These are phyloP conservation scores for Enteromius trimaculatus DNA, from an alignment of 2,797 vertebrate species.

Conservation along the genomic window DNA sequence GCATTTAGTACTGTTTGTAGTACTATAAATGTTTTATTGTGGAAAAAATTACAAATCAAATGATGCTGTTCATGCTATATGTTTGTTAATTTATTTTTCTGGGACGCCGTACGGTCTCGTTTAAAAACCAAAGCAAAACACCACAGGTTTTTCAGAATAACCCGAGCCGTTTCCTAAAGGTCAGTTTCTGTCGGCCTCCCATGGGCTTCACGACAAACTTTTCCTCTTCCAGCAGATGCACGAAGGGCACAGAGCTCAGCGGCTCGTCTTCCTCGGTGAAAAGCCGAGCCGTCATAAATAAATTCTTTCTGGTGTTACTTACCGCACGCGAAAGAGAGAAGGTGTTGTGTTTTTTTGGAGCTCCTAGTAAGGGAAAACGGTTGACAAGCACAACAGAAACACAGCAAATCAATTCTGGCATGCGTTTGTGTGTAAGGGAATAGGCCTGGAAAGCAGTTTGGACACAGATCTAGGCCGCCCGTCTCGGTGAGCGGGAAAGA, in stretches of 20 bases:
- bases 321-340: slow-evolving; percentile 66
- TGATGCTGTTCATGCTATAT: neutral
- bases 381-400: slow-evolving; percentile 74
- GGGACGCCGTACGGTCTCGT: neutral
- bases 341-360: slow-evolving; percentile 56
- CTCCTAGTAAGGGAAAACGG: slow-evolving; percentile 45
- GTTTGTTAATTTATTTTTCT: neutral
- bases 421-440: slow-evolving; percentile 72
- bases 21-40: neutral
- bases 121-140: neutral
- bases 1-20: neutral
- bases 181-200: neutral
- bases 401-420: slow-evolving; percentile 79
- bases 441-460: slow-evolving; percentile 81
- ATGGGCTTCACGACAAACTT: neutral
- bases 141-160: neutral
- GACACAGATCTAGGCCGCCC: slow-evolving; percentile 78
- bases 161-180: slow-evolving; percentile 22
- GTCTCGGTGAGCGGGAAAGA: slow-evolving; percentile 60
- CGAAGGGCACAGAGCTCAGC: slow-evolving; percentile 69
- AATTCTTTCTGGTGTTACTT: slow-evolving; percentile 64
- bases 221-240: neutral
- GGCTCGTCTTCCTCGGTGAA: slow-evolving; percentile 72
- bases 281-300: slow-evolving; percentile 60
- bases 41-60: neutral